These are phyloP conservation scores for Acridotheres tristis DNA, from an alignment of 2,797 vertebrate species.

Conservation along the genomic window DNA sequence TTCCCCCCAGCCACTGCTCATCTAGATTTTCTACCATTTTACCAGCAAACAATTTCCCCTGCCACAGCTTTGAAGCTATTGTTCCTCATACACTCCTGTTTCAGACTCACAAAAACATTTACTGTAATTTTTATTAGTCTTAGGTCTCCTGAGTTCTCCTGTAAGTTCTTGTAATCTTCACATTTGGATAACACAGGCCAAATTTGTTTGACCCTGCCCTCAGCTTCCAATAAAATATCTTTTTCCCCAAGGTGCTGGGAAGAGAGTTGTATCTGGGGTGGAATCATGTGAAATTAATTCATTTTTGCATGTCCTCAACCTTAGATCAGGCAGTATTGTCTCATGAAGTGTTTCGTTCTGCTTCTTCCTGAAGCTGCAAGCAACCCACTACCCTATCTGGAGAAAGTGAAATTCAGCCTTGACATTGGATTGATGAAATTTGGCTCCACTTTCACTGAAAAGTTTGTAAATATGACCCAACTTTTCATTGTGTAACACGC, in stretches of 20 bases:
- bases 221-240: constrained; percentile 1
- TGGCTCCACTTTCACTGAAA: not conserved
- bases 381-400: not conserved
- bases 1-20: not conserved
- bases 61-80: not conserved
- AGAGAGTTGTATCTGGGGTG: not conserved
- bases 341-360: not conserved
- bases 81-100: not conserved
- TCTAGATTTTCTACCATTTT: not conserved
- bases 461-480: not conserved
- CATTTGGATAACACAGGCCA: not conserved
- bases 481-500: not conserved
- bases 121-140: not conserved
- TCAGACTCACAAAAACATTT: not conserved
- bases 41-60: not conserved
- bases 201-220: not conserved
- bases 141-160: not conserved
- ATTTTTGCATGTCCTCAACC: not conserved
- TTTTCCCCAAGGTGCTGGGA: not conserved
- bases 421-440: not conserved
- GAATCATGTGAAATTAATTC: not conserved
- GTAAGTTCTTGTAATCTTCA: not conserved
- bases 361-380: not conserved
- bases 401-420: not conserved
- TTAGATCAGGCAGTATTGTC: not conserved